Percentiles rank a stretch among this genome's conserved stretches.
These are phyloP conservation scores for Nebria salina DNA, from an alignment of 2,888 invertebrate genomes.

Conservation along the genomic window DNA sequence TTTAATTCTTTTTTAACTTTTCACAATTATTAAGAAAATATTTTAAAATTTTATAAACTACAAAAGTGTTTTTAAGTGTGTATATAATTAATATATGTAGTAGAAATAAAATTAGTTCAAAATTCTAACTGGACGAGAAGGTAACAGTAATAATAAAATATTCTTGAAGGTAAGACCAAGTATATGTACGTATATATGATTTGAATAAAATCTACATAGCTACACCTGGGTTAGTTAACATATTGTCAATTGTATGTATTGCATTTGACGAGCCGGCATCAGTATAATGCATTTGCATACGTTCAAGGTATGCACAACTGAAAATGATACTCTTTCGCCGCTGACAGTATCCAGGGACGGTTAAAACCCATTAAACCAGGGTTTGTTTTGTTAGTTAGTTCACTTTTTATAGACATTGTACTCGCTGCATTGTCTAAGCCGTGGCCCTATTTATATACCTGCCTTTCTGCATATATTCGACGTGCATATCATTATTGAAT, in stretches of 20 bases:
- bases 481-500: neutral
- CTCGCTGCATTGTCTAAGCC: neutral
- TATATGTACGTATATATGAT: neutral
- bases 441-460: neutral
- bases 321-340: neutral
- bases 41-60: too few relatives aligned
- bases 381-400: neutral
- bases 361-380: neutral
- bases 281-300: neutral
- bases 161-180: neutral
- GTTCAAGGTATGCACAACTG: neutral
- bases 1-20: too few relatives aligned
- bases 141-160: neutral
- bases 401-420: slow-evolving; percentile 1
- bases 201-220: slow-evolving; percentile 1
- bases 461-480: neutral
- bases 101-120: too few relatives aligned
- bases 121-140: neutral
- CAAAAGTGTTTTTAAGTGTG: too few relatives aligned
- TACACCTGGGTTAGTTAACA: neutral
- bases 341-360: neutral
- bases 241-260: neutral
- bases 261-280: slow-evolving; percentile 1
- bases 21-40: too few relatives aligned
- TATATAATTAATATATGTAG: too few relatives aligned